Conservation (phyloP, 2,888 invertebrate species). For the Lumbricus terrestris region DNA sequence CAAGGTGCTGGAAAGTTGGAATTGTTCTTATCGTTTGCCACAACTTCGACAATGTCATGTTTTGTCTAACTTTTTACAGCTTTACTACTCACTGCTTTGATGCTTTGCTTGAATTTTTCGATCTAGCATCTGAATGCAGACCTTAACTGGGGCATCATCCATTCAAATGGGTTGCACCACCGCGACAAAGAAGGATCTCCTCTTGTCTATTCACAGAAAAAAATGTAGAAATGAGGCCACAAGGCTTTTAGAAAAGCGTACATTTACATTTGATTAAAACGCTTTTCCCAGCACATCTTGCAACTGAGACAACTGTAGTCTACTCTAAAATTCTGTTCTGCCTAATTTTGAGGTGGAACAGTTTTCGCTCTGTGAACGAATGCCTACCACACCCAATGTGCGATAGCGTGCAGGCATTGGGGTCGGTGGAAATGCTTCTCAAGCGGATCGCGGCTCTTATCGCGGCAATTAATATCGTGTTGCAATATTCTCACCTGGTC, state of each 20-base stretch:
- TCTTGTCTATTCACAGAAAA: too few relatives aligned
- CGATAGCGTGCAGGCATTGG: neutral
- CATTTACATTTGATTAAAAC: neutral
- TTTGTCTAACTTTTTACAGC: too few relatives aligned
- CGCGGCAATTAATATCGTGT: neutral
- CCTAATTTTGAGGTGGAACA: neutral
- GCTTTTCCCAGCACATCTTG: neutral
- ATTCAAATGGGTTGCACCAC: too few relatives aligned
- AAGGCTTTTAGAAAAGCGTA: neutral
- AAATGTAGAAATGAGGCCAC: too few relatives aligned
- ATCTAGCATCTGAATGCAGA: too few relatives aligned
- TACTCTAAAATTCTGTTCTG: neutral
- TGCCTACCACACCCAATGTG: neutral
- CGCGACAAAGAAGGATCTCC: too few relatives aligned
- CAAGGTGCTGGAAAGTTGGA: too few relatives aligned
- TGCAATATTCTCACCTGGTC: slow-evolving; percentile 3
- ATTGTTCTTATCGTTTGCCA: too few relatives aligned
- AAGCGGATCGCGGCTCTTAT: neutral
- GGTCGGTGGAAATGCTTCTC: neutral
- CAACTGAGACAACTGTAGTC: neutral
- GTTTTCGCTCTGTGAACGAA: neutral
- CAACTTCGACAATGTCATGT: too few relatives aligned
- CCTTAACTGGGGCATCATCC: too few relatives aligned
- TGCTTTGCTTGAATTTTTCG: too few relatives aligned
- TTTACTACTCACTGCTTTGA: too few relatives aligned